Conservation (phyloP, 2,797 vertebrate species). For the Labroides dimidiatus region DNA sequence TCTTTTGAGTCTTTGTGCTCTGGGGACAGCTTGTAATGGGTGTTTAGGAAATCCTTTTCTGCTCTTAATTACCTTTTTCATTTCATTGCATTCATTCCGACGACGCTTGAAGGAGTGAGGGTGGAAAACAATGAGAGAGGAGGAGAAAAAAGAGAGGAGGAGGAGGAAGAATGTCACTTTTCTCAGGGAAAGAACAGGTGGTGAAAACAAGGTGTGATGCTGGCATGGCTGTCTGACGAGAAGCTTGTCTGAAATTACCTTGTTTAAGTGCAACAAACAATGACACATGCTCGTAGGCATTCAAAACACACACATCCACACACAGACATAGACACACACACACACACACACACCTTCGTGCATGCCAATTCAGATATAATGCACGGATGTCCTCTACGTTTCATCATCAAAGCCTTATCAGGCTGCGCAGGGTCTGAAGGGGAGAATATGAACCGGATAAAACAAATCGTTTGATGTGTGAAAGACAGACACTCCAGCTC, state of each 20-base stretch:
- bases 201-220: slow-evolving; percentile 43
- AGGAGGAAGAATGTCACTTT: slow-evolving; percentile 30
- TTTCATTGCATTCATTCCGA: slow-evolving; percentile 15
- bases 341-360: slow-evolving; percentile 62
- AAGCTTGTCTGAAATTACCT: slow-evolving; percentile 59
- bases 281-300: slow-evolving; percentile 20
- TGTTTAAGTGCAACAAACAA: slow-evolving; percentile 55
- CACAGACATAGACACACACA: not conserved
- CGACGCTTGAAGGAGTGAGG: not conserved
- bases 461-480: slow-evolving; percentile 90
- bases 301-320: slow-evolving; percentile 25
- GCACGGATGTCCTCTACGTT: slow-evolving; percentile 86
- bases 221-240: slow-evolving; percentile 45
- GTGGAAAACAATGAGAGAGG: not conserved
- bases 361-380: slow-evolving; percentile 81
- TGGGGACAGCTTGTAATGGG: slow-evolving; percentile 28
- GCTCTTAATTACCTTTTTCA: slow-evolving; percentile 33
- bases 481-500: slow-evolving; percentile 87
- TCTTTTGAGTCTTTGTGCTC: slow-evolving; percentile 13
- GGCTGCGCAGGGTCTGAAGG: slow-evolving; percentile 83
- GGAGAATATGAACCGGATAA: slow-evolving; percentile 88
- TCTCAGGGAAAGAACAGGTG: slow-evolving; percentile 49
- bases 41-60: slow-evolving; percentile 33
- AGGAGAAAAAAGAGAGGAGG: slow-evolving; percentile 7
- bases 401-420: slow-evolving; percentile 88